Evolutionary conservation across 2,113 vertebrate genomes (phyloP).

Genomic region (Cynoglossus semilaevis): DNA sequence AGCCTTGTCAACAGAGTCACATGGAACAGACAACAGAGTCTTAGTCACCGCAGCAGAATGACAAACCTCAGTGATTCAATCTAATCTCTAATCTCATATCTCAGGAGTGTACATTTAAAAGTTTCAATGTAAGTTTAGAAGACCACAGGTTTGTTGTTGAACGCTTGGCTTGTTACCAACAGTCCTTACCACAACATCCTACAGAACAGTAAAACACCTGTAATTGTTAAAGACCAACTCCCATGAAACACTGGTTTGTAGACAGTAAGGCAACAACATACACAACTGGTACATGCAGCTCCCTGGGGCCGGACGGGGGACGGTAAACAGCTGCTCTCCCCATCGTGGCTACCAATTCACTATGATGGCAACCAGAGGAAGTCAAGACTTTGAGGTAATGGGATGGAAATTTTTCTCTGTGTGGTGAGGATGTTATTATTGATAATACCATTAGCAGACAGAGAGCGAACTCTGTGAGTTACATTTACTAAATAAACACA

Average conservation of each 20-base stretch:
- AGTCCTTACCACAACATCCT: no score
- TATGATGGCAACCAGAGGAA: conserved; percentile 23
- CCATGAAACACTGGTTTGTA: neutral
- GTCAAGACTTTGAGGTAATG: conserved; percentile 6
- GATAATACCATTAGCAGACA: neutral
- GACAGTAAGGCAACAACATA: conserved; percentile 27
- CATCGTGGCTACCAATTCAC: conserved; percentile 48
- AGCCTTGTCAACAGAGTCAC: no score
- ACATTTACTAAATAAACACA: no score
- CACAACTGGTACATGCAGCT: conserved; percentile 17
- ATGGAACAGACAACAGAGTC: no score
- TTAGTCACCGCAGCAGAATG: no score
- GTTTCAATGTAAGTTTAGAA: no score
- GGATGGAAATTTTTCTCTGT: conserved; percentile 23
- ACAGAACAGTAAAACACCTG: neutral
- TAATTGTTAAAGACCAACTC: conserved; percentile 39
- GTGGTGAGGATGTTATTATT: neutral
- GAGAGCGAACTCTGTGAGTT: no score
- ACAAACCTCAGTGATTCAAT: no score
- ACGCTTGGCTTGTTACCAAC: no score
- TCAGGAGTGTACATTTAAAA: no score
- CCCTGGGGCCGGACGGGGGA: conserved; percentile 9
- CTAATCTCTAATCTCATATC: no score
- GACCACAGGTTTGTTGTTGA: no score
- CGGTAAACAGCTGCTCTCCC: conserved; percentile 54